A percentile compares a stretch with the other conserved stretches of the same genome.
These are phyloP conservation scores for Drosophila mimica DNA, from an alignment of 2,888 invertebrate species.

Conservation along the genomic window DNA sequence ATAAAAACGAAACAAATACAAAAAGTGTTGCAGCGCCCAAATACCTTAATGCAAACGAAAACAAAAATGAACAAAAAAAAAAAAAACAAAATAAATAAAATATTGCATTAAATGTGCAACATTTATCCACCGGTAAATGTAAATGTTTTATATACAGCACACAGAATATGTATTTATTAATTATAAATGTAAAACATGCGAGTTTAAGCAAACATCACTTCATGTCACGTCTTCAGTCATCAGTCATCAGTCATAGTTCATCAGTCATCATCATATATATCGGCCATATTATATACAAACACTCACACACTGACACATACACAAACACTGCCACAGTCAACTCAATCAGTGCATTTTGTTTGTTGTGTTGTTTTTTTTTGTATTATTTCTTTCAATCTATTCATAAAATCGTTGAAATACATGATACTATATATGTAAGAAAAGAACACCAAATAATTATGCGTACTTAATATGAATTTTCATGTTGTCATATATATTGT, in stretches of 20 bases:
- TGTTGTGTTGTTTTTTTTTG: slow-evolving; percentile 5
- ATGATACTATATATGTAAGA: slow-evolving; percentile 24
- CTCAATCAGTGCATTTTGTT: slow-evolving; percentile 26
- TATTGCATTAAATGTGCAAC: slow-evolving; percentile 21
- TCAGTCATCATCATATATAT: slow-evolving; percentile 21
- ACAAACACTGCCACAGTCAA: slow-evolving; percentile 37
- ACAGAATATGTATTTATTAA: slow-evolving; percentile 40
- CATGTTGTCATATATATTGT: slow-evolving; percentile 23
- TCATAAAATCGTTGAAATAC: slow-evolving; percentile 20
- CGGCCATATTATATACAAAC: slow-evolving; percentile 13
- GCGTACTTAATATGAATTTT: slow-evolving; percentile 18
- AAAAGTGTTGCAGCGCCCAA: slow-evolving; percentile 58
- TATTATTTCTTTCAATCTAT: slow-evolving; percentile 23
- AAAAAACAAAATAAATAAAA: slow-evolving; percentile 11
- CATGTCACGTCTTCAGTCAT: slow-evolving; percentile 44
- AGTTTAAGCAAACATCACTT: slow-evolving; percentile 37
- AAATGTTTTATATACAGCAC: slow-evolving; percentile 29
- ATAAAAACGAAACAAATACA: not conserved
- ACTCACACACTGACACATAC: slow-evolving; percentile 9
- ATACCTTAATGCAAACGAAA: slow-evolving; percentile 68
- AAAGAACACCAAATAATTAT: slow-evolving; percentile 27
- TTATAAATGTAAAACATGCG: slow-evolving; percentile 18
- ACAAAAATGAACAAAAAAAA: slow-evolving; percentile 15
- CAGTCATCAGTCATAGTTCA: slow-evolving; percentile 38
- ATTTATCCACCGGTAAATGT: slow-evolving; percentile 53